These are phyloP conservation scores for Eudorcas thomsonii DNA, from an alignment of 2,113 vertebrate species.

Conservation along the genomic window DNA sequence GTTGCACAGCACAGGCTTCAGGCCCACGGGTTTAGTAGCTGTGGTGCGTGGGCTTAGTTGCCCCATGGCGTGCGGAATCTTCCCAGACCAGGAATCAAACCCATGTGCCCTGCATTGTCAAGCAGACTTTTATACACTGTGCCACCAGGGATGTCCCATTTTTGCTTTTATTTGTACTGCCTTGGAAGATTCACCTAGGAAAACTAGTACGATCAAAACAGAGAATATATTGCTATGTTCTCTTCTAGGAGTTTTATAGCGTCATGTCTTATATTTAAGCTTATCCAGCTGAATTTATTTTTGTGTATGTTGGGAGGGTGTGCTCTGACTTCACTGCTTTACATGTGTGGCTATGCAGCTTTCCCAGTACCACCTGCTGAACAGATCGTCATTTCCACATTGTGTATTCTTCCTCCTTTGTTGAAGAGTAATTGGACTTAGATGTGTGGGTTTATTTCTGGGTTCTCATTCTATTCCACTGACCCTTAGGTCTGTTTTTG, in stretches of 20 bases:
- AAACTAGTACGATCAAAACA: neutral
- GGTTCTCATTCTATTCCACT: neutral
- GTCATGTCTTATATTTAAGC: neutral
- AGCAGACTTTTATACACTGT: neutral
- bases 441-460: neutral
- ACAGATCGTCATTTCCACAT: neutral
- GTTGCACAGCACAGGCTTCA: neutral
- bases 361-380: neutral
- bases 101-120: neutral
- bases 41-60: neutral
- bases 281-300: neutral
- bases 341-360: neutral
- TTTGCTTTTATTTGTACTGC: neutral
- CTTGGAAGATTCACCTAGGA: neutral
- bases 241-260: neutral
- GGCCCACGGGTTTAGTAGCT: neutral
- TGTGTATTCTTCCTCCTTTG: neutral
- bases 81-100: neutral
- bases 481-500: neutral
- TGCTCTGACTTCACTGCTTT: neutral
- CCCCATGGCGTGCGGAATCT: neutral
- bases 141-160: neutral
- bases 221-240: neutral
- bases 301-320: neutral
- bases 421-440: neutral